A percentile compares a stretch with the other conserved stretches of the same genome.
Evolutionary conservation across 2,113 vertebrate genomes (phyloP).

Genomic region (Anhinga rufa): DNA sequence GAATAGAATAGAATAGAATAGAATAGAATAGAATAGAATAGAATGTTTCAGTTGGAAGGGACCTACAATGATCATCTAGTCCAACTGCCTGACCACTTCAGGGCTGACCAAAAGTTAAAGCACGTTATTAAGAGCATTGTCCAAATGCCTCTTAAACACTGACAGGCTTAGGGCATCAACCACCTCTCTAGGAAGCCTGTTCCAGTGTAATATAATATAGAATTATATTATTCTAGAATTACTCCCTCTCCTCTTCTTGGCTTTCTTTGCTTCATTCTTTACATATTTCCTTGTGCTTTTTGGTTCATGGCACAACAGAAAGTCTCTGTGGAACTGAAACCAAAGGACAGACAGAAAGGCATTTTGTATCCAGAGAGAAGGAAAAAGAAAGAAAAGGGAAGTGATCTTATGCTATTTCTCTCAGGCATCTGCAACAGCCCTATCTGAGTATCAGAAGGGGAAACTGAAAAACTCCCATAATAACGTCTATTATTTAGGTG

Average conservation of each 20-base stretch:
- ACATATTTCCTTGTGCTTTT: neutral
- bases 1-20: neutral
- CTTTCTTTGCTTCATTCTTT: neutral
- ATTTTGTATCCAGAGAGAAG: slow-evolving; percentile 4
- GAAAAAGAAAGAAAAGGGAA: neutral
- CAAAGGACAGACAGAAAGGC: neutral
- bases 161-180: neutral
- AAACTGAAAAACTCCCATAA: neutral
- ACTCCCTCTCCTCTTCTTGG: neutral
- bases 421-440: neutral
- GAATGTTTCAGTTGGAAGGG: neutral
- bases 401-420: neutral
- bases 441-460: neutral
- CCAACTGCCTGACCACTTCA: neutral
- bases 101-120: neutral
- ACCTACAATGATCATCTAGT: too few relatives aligned
- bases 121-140: neutral
- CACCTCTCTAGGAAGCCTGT: neutral
- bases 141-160: neutral
- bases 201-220: neutral
- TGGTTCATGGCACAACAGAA: neutral
- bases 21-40: neutral
- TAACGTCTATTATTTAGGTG: neutral
- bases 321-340: neutral
- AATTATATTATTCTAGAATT: neutral